Evolutionary conservation across 2,888 invertebrate genomes (phyloP).

Genomic region (Drosophila prostipennis): DNA sequence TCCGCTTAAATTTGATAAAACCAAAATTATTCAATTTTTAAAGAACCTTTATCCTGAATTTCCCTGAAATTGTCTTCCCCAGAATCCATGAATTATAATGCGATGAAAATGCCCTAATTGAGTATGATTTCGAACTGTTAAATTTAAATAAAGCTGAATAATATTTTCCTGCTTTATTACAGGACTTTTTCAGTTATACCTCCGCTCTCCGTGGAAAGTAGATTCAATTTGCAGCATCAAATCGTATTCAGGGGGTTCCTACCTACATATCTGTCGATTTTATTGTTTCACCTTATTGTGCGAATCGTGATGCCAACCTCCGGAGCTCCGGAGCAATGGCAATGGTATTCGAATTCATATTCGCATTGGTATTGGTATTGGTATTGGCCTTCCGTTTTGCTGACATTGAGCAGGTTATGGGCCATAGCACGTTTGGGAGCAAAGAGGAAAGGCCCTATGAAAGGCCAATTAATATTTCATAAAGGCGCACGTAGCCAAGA

Average conservation of each 20-base stretch:
- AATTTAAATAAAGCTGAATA: slow-evolving; percentile 7
- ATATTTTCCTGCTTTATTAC: slow-evolving; percentile 14
- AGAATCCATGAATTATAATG: neutral
- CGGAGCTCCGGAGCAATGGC: slow-evolving; percentile 12
- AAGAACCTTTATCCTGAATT: too few species aligned
- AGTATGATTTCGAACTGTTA: neutral
- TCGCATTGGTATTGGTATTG: slow-evolving; percentile 24
- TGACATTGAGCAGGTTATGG: slow-evolving; percentile 64
- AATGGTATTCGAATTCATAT: slow-evolving; percentile 1
- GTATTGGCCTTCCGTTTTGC: slow-evolving; percentile 42
- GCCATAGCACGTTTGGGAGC: slow-evolving; percentile 67
- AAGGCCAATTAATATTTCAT: slow-evolving; percentile 79
- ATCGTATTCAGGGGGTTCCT: slow-evolving; percentile 21
- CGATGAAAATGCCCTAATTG: neutral
- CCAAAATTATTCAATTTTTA: neutral
- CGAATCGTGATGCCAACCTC: slow-evolving; percentile 34
- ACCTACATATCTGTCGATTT: slow-evolving; percentile 23
- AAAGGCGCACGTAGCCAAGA: slow-evolving; percentile 73
- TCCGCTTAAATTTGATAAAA: too few species aligned
- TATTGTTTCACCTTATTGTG: slow-evolving; percentile 42
- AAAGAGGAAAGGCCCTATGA: slow-evolving; percentile 47
- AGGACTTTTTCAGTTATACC: neutral
- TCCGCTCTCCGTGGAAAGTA: slow-evolving; percentile 8
- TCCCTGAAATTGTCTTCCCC: neutral
- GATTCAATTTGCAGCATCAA: slow-evolving; percentile 40